Evolutionary conservation across 2,113 vertebrate species (phyloP).

Genomic region (Hemichromis elongatus): DNA sequence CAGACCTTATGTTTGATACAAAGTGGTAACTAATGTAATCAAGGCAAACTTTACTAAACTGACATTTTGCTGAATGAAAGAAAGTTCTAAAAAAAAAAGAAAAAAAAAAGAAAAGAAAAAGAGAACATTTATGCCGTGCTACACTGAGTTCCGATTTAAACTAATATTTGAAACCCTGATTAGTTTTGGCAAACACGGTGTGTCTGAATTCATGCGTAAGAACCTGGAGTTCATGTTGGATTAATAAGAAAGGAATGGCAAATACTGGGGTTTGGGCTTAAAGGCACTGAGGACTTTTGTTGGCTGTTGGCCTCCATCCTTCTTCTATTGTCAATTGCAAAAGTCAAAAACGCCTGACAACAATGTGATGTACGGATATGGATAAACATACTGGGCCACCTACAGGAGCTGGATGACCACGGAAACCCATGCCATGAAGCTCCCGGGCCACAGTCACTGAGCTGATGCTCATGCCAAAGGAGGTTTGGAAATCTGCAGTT

Average conservation of each 20-base stretch:
- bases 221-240: neutral
- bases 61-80: neutral
- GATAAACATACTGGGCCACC: neutral
- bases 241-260: neutral
- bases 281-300: neutral
- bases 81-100: neutral
- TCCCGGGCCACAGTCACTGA: neutral
- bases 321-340: neutral
- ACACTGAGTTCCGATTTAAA: neutral
- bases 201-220: neutral
- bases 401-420: neutral
- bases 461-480: neutral
- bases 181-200: neutral
- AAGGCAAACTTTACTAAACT: neutral
- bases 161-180: neutral
- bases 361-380: neutral
- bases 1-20: accelerated
- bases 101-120: neutral
- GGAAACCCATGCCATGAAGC: neutral
- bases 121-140: accelerated
- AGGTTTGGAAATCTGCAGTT: neutral
- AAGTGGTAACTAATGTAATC: neutral
- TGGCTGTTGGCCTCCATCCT: neutral
- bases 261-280: neutral
- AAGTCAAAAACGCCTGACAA: neutral